Evolutionary conservation across 2,797 vertebrate species (phyloP).

Genomic region (Lateolabrax maculatus): DNA sequence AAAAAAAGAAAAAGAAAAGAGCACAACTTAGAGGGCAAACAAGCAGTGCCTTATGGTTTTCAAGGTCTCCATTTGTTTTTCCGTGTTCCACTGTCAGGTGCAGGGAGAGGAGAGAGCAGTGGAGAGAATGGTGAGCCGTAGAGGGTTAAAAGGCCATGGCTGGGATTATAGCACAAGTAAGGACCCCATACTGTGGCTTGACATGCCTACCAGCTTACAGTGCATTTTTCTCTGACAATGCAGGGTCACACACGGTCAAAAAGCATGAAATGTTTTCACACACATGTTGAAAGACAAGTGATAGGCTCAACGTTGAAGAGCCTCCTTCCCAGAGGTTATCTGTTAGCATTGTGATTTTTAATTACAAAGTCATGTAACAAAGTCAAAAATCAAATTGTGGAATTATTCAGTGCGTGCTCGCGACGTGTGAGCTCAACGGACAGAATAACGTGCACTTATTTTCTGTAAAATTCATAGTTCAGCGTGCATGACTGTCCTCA

Average conservation of each 20-base stretch:
- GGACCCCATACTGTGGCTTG: conserved; percentile 83
- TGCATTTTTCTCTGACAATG: conserved; percentile 85
- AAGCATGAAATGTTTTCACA: conserved; percentile 80
- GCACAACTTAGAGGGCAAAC: conserved; percentile 80
- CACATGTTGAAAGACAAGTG: conserved; percentile 75
- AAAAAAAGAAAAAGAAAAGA: conserved; percentile 44
- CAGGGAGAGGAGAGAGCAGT: conserved; percentile 62
- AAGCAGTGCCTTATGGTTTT: conserved; percentile 84
- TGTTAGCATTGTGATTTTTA: conserved; percentile 40
- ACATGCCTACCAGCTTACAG: conserved; percentile 84
- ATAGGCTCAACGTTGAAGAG: conserved; percentile 43
- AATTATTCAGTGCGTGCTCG: neutral
- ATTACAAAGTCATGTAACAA: conserved; percentile 66
- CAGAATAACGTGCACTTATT: neutral
- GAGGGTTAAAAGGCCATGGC: conserved; percentile 83
- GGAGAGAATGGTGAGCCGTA: conserved; percentile 69
- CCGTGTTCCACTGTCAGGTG: conserved; percentile 82
- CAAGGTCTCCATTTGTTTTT: conserved; percentile 87
- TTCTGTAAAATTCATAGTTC: neutral
- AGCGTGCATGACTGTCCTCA: neutral
- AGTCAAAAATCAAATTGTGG: conserved; percentile 61
- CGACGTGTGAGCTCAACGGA: conserved; percentile 50
- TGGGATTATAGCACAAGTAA: conserved; percentile 84
- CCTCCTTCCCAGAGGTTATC: conserved; percentile 68
- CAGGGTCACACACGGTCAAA: conserved; percentile 80